Evolutionary conservation across 2,797 vertebrate species (phyloP).

Genomic region (Liasis olivaceus): DNA sequence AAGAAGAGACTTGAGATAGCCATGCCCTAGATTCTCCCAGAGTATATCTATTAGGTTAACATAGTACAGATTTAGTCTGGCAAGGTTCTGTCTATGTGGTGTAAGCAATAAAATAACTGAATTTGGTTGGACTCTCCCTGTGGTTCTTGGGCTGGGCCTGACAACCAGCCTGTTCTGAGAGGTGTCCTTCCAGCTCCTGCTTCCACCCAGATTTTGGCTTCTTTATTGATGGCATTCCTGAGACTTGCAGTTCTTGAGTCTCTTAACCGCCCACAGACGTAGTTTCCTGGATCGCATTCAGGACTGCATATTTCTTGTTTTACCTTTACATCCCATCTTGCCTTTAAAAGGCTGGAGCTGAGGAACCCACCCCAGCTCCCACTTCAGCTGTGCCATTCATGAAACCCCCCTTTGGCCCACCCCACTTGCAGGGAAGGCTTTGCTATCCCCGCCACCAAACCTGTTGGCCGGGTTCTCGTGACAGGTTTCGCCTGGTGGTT

Average conservation of each 20-base stretch:
- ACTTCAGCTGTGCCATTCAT: too few species aligned
- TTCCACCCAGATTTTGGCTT: not conserved
- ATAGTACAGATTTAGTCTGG: too few species aligned
- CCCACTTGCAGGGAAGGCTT: not conserved
- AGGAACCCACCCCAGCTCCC: not conserved
- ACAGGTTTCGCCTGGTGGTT: not conserved
- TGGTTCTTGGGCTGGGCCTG: too few species aligned
- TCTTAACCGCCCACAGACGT: not conserved
- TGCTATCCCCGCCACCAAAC: not conserved
- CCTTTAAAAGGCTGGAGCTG: not conserved
- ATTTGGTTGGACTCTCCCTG: too few species aligned
- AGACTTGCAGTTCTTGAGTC: constrained; percentile 27
- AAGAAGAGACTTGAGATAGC: too few species aligned
- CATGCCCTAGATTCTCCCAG: too few species aligned
- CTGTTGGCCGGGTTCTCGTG: not conserved
- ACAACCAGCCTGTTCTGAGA: too few species aligned
- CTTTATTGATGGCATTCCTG: constrained; percentile 58
- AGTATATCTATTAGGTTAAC: too few species aligned
- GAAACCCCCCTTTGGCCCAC: not conserved
- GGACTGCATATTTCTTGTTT: too few species aligned
- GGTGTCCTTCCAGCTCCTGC: not conserved
- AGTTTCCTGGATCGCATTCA: not conserved
- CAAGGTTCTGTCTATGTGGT: too few species aligned
- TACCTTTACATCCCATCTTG: not conserved
- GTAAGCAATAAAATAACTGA: too few species aligned